Conservation (phyloP, 2,797 vertebrate species). For the Leptatherina wallacei region DNA sequence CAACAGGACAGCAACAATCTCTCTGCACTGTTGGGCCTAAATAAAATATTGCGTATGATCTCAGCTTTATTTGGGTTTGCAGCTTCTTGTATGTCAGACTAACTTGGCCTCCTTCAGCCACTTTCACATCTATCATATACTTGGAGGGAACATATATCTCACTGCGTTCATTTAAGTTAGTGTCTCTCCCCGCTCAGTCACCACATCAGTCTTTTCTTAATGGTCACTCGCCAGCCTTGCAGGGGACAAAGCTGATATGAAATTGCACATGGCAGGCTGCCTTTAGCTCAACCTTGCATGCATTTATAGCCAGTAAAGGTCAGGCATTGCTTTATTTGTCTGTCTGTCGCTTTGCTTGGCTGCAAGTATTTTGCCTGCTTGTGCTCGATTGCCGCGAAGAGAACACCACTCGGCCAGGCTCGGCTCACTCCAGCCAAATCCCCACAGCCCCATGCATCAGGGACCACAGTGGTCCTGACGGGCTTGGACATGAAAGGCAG, state of each 20-base stretch:
- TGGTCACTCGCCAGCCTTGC: constrained; percentile 24
- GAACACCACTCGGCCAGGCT: constrained; percentile 14
- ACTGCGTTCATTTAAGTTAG: constrained; percentile 37
- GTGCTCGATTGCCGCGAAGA: constrained; percentile 28
- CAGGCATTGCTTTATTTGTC: constrained; percentile 32
- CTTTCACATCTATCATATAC: constrained; percentile 30
- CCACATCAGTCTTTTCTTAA: constrained; percentile 28
- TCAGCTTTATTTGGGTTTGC: constrained; percentile 24
- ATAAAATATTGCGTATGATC: constrained; percentile 35
- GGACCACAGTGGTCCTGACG: constrained; percentile 42
- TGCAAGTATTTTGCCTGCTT: constrained; percentile 25
- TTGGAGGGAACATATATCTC: constrained; percentile 14
- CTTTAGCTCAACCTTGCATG: constrained; percentile 56
- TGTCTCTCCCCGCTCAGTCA: neutral
- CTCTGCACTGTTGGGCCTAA: constrained; percentile 17
- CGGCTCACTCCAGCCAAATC: constrained; percentile 21
- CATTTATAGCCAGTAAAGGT: constrained; percentile 53
- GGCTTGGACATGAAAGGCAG: constrained; percentile 67
- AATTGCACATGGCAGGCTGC: constrained; percentile 40
- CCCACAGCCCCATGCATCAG: constrained; percentile 18
- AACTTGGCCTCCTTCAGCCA: constrained; percentile 50
- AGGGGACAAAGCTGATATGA: constrained; percentile 8
- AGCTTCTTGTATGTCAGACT: constrained; percentile 27
- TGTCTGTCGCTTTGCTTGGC: constrained; percentile 29
- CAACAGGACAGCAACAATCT: constrained; percentile 19